These are phyloP conservation scores for Pica pica DNA, from an alignment of 2,113 vertebrate genomes.

Conservation along the genomic window DNA sequence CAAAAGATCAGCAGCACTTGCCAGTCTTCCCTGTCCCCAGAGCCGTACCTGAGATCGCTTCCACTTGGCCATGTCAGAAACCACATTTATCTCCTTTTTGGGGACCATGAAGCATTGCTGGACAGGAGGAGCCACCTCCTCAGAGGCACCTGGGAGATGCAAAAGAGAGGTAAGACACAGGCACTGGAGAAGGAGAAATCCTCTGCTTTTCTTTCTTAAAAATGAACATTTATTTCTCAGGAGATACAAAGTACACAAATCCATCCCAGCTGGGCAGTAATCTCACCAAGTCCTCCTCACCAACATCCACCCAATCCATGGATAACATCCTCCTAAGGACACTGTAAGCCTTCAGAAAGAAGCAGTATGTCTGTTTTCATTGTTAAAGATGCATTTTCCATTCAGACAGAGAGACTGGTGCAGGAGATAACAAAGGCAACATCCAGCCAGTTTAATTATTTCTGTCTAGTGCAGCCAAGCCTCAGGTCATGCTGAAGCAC, in stretches of 20 bases:
- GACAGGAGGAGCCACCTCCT: slow-evolving; percentile 71
- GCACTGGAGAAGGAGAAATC: neutral
- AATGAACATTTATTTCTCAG: neutral
- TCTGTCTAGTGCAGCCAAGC: neutral
- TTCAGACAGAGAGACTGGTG: neutral
- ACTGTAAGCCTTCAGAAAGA: neutral
- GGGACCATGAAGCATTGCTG: slow-evolving; percentile 82
- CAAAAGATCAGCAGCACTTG: neutral
- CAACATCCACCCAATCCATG: neutral
- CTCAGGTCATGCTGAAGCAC: neutral
- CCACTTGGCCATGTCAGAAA: slow-evolving; percentile 96
- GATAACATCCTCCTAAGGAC: neutral
- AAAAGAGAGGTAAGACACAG: neutral
- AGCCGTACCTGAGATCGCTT: slow-evolving; percentile 87
- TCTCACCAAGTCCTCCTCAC: neutral
- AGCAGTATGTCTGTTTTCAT: neutral
- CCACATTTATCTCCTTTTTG: slow-evolving; percentile 92
- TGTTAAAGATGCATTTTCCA: neutral
- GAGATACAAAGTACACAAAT: neutral
- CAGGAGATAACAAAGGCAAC: neutral
- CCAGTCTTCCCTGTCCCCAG: neutral
- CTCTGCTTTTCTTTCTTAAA: neutral
- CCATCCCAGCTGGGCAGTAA: neutral
- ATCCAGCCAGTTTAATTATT: neutral
- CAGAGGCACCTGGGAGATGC: slow-evolving; percentile 72